Evolutionary conservation across 2,797 vertebrate species (phyloP).

Genomic region (Acanthiza pusilla): DNA sequence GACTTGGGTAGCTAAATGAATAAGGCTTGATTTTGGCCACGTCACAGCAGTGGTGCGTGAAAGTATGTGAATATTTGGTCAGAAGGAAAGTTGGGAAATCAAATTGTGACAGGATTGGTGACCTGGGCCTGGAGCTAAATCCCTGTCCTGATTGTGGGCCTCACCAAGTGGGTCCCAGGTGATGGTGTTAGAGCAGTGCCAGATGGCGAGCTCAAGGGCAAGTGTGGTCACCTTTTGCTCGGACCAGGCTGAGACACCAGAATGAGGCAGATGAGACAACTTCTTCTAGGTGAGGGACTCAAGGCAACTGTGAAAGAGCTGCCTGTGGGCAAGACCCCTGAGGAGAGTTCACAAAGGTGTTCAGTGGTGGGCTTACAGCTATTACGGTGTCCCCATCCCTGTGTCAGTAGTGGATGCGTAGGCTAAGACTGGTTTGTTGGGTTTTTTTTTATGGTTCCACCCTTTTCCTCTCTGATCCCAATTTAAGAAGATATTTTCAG

Average conservation of each 20-base stretch:
- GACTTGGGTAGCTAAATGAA: background rate
- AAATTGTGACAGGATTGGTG: background rate
- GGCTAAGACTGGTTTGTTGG: background rate
- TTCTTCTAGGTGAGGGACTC: background rate
- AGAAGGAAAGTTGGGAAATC: background rate
- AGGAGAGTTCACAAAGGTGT: background rate
- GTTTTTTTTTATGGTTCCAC: background rate
- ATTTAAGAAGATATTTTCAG: conserved; percentile 43
- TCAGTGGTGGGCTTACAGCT: background rate
- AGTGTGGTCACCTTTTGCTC: background rate
- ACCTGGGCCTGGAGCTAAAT: background rate
- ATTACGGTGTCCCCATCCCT: background rate
- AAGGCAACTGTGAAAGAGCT: background rate
- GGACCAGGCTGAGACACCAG: background rate
- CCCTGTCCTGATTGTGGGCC: background rate
- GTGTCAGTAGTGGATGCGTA: background rate
- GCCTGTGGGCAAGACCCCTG: background rate
- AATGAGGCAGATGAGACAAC: background rate
- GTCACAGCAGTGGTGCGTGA: background rate
- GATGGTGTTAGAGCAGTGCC: background rate
- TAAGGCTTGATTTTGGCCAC: background rate
- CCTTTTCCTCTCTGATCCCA: conserved; percentile 4
- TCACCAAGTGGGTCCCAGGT: background rate
- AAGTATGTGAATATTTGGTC: background rate
- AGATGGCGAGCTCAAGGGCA: background rate